Percentiles rank a stretch among this genome's conserved stretches.
Evolutionary conservation across 2,888 invertebrate genomes (phyloP).

Genomic region (Cephus rjabovi): DNA sequence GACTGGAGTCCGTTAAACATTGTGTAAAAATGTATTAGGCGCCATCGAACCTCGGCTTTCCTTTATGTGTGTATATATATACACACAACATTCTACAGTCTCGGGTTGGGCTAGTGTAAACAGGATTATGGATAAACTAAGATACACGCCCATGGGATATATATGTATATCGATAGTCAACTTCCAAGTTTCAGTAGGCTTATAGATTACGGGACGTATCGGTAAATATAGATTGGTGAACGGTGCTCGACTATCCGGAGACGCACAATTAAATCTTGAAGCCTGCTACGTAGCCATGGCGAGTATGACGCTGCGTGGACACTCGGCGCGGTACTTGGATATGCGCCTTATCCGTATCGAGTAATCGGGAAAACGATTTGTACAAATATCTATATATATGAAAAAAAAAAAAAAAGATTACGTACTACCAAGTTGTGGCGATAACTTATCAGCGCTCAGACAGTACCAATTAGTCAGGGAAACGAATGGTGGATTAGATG

Average conservation of each 20-base stretch:
- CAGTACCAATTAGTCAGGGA: neutral
- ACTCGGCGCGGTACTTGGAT: neutral
- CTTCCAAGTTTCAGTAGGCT: neutral
- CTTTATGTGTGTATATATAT: neutral
- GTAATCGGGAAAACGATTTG: neutral
- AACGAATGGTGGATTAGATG: neutral
- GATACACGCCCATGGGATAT: neutral
- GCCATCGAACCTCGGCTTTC: neutral
- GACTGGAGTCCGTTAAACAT: neutral
- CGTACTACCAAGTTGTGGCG: neutral
- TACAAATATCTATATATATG: neutral
- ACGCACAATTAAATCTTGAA: neutral
- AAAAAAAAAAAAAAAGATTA: neutral
- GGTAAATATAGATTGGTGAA: neutral
- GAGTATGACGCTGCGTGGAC: neutral
- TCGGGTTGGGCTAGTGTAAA: neutral
- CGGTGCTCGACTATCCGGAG: neutral
- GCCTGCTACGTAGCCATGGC: neutral
- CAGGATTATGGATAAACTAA: neutral
- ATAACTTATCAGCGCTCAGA: neutral
- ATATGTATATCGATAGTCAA: neutral
- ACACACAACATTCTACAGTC: neutral
- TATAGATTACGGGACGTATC: neutral
- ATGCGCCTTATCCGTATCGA: neutral
- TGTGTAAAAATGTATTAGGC: neutral